These are phyloP conservation scores for Scaptomyza cyrtandrae DNA, from an alignment of 2,888 invertebrate genomes.

Conservation along the genomic window DNA sequence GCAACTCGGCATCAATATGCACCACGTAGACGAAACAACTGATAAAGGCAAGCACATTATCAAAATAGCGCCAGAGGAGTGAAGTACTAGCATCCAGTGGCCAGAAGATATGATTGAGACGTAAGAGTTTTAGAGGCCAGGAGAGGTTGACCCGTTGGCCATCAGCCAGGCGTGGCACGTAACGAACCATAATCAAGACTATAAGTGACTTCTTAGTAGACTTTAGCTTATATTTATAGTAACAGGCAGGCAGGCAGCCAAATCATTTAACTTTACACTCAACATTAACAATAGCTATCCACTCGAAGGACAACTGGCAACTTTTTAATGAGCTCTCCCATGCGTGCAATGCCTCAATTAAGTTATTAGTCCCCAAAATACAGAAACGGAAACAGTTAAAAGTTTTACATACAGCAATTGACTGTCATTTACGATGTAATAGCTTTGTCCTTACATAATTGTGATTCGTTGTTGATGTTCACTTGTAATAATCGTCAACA, in stretches of 20 bases:
- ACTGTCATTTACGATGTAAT: constrained; percentile 57
- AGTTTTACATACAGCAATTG: constrained; percentile 54
- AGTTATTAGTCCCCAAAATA: constrained; percentile 62
- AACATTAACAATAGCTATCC: constrained; percentile 4
- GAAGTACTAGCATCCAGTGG: constrained; percentile 64
- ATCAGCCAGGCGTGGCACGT: constrained; percentile 65
- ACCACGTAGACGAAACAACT: constrained; percentile 50
- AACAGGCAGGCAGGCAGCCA: background rate
- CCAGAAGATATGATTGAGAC: constrained; percentile 74
- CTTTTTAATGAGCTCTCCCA: constrained; percentile 66
- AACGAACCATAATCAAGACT: constrained; percentile 63
- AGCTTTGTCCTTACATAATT: constrained; percentile 51
- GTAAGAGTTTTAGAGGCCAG: constrained; percentile 65
- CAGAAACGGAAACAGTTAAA: constrained; percentile 44
- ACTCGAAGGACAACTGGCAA: constrained; percentile 45
- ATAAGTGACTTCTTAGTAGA: constrained; percentile 6
- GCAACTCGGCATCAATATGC: constrained; percentile 69
- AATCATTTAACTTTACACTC: constrained; percentile 7
- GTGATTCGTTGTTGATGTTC: constrained; percentile 28
- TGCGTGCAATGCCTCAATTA: constrained; percentile 72
- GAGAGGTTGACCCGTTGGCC: constrained; percentile 63
- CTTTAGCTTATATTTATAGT: constrained; percentile 43
- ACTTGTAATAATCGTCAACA: constrained; percentile 3
- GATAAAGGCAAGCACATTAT: constrained; percentile 44
- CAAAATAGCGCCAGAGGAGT: constrained; percentile 31